These are phyloP conservation scores for Metopolophium dirhodum DNA, from an alignment of 1,140 invertebrate genomes.

Conservation along the genomic window DNA sequence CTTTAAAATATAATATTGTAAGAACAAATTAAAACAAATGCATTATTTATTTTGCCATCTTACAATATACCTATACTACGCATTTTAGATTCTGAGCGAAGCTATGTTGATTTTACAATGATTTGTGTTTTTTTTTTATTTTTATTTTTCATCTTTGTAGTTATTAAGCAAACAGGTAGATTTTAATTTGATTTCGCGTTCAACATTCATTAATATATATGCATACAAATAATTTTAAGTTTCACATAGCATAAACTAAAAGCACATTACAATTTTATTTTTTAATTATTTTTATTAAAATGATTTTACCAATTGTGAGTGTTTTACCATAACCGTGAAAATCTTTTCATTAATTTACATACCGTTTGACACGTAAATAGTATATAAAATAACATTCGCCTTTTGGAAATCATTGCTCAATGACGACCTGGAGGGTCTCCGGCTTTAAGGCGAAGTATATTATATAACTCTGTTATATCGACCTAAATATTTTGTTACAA, in stretches of 20 bases:
- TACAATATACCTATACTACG: too few relatives aligned
- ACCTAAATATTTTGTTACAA: conserved; percentile 11
- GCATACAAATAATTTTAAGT: neutral
- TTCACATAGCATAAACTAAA: neutral
- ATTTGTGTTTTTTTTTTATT: too few relatives aligned
- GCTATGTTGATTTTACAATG: too few relatives aligned
- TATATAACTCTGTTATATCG: neutral
- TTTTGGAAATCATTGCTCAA: neutral
- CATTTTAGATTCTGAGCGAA: too few relatives aligned
- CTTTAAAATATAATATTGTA: too few relatives aligned
- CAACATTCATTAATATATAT: neutral
- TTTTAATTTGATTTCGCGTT: too few relatives aligned
- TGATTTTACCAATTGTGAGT: neutral
- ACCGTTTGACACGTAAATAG: neutral
- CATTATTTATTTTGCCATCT: too few relatives aligned
- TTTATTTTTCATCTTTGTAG: too few relatives aligned
- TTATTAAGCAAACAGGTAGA: too few relatives aligned
- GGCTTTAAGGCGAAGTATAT: neutral
- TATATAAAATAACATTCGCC: neutral
- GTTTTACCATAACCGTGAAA: neutral
- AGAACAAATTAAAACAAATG: too few relatives aligned
- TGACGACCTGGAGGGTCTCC: neutral
- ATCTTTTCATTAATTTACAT: neutral
- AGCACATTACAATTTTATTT: neutral
- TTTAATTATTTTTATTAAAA: neutral